phyloP scores from a whole-genome alignment of 2,113 vertebrate genomes.

The Columba livia region DNA sequence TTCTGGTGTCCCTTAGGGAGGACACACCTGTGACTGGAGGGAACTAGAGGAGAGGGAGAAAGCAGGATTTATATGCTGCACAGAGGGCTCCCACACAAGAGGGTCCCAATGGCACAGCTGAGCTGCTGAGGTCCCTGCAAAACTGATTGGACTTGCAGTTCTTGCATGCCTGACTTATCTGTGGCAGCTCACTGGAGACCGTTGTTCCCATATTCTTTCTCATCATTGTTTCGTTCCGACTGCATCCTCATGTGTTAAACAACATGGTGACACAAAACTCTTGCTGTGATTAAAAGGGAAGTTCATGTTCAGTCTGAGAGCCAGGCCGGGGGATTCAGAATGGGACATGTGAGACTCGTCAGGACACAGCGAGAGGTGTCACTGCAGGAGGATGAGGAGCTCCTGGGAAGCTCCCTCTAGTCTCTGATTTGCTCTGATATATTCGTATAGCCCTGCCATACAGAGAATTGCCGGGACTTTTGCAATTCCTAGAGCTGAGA shows the following conservation, averaged over 20 bases:
- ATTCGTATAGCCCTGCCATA: background rate
- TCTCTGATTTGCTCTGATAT: background rate
- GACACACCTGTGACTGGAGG: slow-evolving; percentile 5
- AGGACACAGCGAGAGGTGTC: background rate
- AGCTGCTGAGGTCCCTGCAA: background rate
- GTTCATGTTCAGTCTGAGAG: background rate
- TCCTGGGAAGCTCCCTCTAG: background rate
- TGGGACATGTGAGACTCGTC: background rate
- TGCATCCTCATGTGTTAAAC: background rate
- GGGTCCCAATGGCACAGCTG: background rate
- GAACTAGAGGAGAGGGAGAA: background rate
- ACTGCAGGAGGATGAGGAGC: background rate
- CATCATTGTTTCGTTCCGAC: background rate
- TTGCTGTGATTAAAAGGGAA: background rate
- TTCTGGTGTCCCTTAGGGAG: background rate
- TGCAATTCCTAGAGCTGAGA: background rate
- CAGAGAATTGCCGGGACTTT: background rate
- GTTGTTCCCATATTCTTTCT: background rate
- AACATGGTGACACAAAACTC: background rate
- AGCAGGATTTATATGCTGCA: background rate
- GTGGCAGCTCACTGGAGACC: background rate
- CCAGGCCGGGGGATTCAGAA: background rate
- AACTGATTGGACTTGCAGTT: background rate
- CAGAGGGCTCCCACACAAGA: background rate
- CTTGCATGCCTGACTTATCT: background rate